Evolutionary conservation across 2,797 vertebrate species (phyloP).

Genomic region (Fistularia tabacaria): DNA sequence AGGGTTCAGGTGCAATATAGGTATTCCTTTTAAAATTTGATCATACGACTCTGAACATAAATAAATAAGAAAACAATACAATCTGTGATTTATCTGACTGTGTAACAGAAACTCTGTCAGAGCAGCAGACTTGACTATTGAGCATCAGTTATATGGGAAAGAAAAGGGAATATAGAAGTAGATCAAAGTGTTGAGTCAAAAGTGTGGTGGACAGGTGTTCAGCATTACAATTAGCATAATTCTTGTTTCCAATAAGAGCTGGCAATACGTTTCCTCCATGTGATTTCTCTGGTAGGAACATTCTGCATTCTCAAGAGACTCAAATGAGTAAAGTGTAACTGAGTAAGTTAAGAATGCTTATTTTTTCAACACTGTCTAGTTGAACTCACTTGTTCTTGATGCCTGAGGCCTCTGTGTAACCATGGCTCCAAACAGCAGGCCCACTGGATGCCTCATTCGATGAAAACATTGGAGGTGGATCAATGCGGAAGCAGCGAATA

Average conservation of each 20-base stretch:
- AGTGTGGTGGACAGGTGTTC: constrained; percentile 3
- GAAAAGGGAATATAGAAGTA: not conserved
- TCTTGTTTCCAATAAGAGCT: constrained; percentile 18
- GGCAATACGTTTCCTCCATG: constrained; percentile 14
- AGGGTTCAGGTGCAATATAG: constrained; percentile 7
- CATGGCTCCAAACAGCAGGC: constrained; percentile 95
- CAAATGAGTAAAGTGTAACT: constrained; percentile 26
- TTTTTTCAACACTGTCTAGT: constrained; percentile 21
- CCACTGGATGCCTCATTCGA: constrained; percentile 85
- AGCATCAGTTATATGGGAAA: not conserved
- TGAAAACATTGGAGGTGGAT: constrained; percentile 83
- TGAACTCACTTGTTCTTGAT: constrained; percentile 92
- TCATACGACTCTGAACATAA: constrained; percentile 6
- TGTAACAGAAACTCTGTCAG: too few species aligned
- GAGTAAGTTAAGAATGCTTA: constrained; percentile 5
- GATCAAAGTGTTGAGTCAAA: constrained; percentile 3
- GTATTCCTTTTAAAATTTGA: constrained; percentile 5
- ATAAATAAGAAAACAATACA: constrained; percentile 15
- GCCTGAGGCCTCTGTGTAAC: constrained; percentile 93
- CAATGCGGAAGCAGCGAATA: constrained; percentile 95
- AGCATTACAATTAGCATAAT: constrained; percentile 1
- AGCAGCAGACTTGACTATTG: not conserved
- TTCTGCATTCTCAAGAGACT: constrained; percentile 8
- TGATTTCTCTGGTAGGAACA: constrained; percentile 17
- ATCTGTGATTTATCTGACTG: too few species aligned